These are phyloP conservation scores for Montipora sp. DNA, from an alignment of 64 coral and sea anemone genomes.

Conservation along the genomic window DNA sequence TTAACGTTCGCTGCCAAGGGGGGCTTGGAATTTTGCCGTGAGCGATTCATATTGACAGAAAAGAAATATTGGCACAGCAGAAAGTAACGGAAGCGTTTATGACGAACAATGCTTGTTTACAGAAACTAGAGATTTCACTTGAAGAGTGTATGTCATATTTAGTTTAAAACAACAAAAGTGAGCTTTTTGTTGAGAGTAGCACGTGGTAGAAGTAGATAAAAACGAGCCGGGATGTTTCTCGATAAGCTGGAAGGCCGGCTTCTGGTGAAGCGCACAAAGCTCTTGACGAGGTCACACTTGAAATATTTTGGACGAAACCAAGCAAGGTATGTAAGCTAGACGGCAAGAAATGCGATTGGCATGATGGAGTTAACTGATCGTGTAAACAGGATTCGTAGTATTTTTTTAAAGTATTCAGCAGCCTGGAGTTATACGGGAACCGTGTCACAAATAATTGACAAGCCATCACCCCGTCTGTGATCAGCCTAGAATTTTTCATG, in stretches of 20 bases:
- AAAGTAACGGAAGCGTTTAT: slow-evolving; percentile 20
- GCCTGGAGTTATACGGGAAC: too few relatives aligned
- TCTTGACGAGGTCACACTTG: not conserved
- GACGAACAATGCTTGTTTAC: slow-evolving; percentile 25
- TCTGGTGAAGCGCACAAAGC: too few relatives aligned
- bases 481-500: too few relatives aligned
- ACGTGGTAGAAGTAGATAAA: not conserved
- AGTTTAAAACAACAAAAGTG: not conserved
- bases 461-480: too few relatives aligned
- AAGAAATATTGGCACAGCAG: not conserved
- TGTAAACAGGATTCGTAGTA: too few relatives aligned
- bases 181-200: not conserved
- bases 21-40: not conserved
- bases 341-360: not conserved
- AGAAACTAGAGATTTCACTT: not conserved
- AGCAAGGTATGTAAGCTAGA: not conserved
- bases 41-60: not conserved
- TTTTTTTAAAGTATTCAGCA: too few relatives aligned
- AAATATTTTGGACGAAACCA: not conserved
- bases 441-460: too few relatives aligned
- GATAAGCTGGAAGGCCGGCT: not conserved
- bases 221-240: not conserved
- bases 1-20: not conserved
- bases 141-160: not conserved
- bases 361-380: too few relatives aligned